A percentile compares a stretch with the other conserved stretches of the same genome.
These are phyloP conservation scores for Lacerta bilineata DNA, from an alignment of 2,797 vertebrate species.

Conservation along the genomic window DNA sequence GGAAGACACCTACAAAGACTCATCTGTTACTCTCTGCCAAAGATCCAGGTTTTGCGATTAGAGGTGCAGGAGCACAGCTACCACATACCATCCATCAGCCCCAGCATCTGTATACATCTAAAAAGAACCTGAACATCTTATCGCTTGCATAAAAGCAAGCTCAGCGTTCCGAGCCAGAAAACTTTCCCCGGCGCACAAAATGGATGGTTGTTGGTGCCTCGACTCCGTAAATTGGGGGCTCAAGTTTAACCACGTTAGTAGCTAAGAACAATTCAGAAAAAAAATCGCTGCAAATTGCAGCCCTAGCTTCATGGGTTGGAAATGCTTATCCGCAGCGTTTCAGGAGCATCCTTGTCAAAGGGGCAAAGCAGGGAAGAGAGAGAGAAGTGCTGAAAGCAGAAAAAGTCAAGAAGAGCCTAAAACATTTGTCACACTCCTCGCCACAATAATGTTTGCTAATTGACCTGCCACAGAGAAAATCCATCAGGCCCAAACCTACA, in stretches of 20 bases:
- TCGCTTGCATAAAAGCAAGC: neutral
- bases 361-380: neutral
- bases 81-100: neutral
- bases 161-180: constrained; percentile 1
- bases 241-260: constrained; percentile 19
- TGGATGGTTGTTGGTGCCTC: neutral
- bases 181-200: neutral
- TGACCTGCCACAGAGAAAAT: neutral
- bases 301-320: rapidly evolving
- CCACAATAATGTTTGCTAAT: neutral
- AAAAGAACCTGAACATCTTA: neutral
- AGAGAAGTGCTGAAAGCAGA: neutral
- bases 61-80: neutral
- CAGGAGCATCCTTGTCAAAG: constrained; percentile 18
- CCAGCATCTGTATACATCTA: neutral
- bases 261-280: constrained; percentile 11
- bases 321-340: neutral
- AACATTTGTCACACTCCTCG: neutral
- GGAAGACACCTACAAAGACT: neutral
- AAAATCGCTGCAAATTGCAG: neutral
- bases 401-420: neutral
- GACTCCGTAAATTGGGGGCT: neutral
- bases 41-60: constrained; percentile 12
- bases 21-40: neutral
- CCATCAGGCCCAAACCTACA: neutral